Evolutionary conservation across 2,888 invertebrate species (phyloP), one percentile per base, ranked within the genome.

Genomic region (Pristionchus mayeri): DNA sequence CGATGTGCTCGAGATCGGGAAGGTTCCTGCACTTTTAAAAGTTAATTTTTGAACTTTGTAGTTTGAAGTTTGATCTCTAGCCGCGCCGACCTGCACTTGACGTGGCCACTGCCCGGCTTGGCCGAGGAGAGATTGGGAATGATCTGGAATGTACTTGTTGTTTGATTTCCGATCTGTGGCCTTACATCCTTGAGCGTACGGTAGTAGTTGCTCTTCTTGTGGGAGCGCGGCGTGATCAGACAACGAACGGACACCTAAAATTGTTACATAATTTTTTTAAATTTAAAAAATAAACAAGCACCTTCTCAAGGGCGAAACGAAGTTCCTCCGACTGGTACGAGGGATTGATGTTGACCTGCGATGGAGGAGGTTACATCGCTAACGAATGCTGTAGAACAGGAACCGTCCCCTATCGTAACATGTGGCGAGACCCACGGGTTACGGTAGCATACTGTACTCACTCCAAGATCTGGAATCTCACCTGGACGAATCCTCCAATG

Each of bases 261-360:
- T 30, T 67, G 21, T 27, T n/a, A 27, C 11, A n/a, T 9, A 18
- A 7, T 27, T 67, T 27, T 11, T 67, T 34, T 7, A 18, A 4
- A 27, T 27, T 27, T 11, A 9, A 34, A 24, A 18, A n/a, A n/a
- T 18, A 24, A 21, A 57, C 4, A 57, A 4, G 7, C 3, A 76
- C 76, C 93, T 96, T 96, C 48, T 95, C 94, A 34, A 97, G 91
- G 83, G 95, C 95, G 92, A 95, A 96, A 81, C 95, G 94, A 0
- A 97, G 88, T 92, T 97, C 97, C 11, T 94, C 93, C 0, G 94
- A 93, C 92, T 95, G 95, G 91, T 95, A 96, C 0, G 95, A 95
- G 0, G 96, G 94, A 87, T 97, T 97, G 37, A 96, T 94, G 80
- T 95, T 95, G 11, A 96, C 96, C 94, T 95, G 93, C 60, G 93